These are phyloP conservation scores for Drosophila algonquin DNA, from an alignment of 2,888 invertebrate genomes.

Conservation along the genomic window DNA sequence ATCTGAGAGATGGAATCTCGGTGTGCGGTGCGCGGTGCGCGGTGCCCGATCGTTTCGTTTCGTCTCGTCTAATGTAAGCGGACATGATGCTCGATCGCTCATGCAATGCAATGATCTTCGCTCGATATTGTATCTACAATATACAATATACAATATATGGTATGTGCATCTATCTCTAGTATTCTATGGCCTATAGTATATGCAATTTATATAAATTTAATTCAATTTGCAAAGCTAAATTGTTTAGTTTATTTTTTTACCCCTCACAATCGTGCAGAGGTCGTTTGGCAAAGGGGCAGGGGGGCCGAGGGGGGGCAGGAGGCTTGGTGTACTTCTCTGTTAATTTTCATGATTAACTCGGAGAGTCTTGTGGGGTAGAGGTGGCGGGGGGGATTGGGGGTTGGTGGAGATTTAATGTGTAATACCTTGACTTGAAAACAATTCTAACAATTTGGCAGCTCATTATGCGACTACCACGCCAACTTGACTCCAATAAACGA, in stretches of 20 bases:
- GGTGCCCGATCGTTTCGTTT: slow-evolving; percentile 19
- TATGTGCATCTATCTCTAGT: slow-evolving; percentile 27
- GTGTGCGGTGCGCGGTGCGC: too few species aligned
- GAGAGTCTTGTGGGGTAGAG: not conserved
- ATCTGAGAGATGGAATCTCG: slow-evolving; percentile 28
- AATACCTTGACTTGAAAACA: slow-evolving; percentile 59
- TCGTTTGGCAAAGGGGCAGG: slow-evolving; percentile 7
- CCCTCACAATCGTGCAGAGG: slow-evolving; percentile 44
- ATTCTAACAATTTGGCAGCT: slow-evolving; percentile 78
- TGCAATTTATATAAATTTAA: slow-evolving; percentile 78
- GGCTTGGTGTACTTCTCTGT: slow-evolving; percentile 14
- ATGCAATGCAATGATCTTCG: slow-evolving; percentile 43
- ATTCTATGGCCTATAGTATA: slow-evolving; percentile 48
- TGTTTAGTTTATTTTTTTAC: slow-evolving; percentile 41
- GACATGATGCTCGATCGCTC: slow-evolving; percentile 56
- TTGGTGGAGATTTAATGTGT: slow-evolving; percentile 31
- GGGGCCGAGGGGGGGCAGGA: slow-evolving; percentile 1
- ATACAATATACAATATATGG: slow-evolving; percentile 14
- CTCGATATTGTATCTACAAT: not conserved
- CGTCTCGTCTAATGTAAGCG: slow-evolving; percentile 71
- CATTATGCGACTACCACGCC: slow-evolving; percentile 62
- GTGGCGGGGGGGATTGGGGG: not conserved
- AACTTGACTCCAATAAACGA: slow-evolving; percentile 65
- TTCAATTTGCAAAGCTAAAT: slow-evolving; percentile 76
- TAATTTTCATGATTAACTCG: slow-evolving; percentile 36